Evolutionary conservation across 2,113 vertebrate genomes (phyloP), one percentile per base, ranked within the genome.

Genomic region (Kryptolebias marmoratus): DNA sequence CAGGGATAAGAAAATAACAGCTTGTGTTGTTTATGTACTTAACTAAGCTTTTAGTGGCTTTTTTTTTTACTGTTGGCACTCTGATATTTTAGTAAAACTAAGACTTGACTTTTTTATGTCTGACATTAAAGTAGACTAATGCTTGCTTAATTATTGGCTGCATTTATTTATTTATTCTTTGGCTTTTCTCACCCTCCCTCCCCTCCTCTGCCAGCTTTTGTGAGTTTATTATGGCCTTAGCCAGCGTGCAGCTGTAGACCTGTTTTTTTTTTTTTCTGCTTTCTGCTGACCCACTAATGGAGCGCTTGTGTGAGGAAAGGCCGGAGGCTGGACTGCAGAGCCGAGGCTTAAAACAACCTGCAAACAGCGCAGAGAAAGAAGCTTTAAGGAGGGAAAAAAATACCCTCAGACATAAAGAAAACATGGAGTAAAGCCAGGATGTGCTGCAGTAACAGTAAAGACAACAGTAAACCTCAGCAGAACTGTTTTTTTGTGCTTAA

Each of bases 221-320:
- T 81, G 72, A 1, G 5, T 66, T 11, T 68, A 12, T 76, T 73
- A 83, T 71, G 68, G 72, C 68, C 47, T 75, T 10, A 72, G 65
- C 62, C 66, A 52, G 68, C 0, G 42, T 76, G 79, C 84, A 80
- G 77, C 84, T 76, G 81, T 64, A 64, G 48, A 39, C 12, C 7
- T 56, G 14, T 1, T 11, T 7, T 49, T 73, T 69, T 13, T 14
- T 53, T 73, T 74, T 49, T 88, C 71, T 81, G 80, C 79, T 73
- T 80, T 80, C 73, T 18, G 68, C 77, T 85, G 84, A 86, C 81
- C 84, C 67, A 77, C 73, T 88, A 85, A 89, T 86, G 80, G 69
- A 71, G 73, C 64, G 68, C 39, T 75, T 75, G 75, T 73, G 70
- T 73, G 75, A 60, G 79, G 68, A 75, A 68, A 77, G 58, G 71